Conservation (phyloP, 2,797 vertebrate species). For the Onychomys leucogaster region DNA sequence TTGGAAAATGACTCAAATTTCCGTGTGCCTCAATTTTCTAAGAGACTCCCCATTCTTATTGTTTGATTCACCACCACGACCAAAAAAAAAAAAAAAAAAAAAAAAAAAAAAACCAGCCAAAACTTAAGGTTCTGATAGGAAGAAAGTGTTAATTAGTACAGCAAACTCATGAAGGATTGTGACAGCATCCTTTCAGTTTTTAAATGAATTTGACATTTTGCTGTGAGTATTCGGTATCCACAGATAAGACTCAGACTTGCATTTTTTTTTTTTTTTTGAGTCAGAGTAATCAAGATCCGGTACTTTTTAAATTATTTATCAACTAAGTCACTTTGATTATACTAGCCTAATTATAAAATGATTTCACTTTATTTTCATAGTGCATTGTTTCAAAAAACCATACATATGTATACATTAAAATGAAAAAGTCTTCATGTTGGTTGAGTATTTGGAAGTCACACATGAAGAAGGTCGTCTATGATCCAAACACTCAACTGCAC, state of each 20-base stretch:
- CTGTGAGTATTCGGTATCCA: conserved; percentile 12
- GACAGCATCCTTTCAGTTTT: conserved; percentile 11
- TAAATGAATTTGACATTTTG: conserved; percentile 31
- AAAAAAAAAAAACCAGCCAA: conserved; percentile 33
- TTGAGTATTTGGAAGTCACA: not conserved
- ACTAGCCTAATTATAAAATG: not conserved
- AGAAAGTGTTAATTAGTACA: not conserved
- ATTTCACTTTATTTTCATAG: conserved; percentile 13
- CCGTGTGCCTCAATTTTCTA: conserved; percentile 52
- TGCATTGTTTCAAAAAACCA: not conserved
- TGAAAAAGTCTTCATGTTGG: not conserved
- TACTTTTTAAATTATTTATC: not conserved
- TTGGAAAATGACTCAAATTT: conserved; percentile 75
- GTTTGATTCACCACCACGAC: not conserved
- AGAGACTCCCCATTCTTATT: conserved; percentile 51
- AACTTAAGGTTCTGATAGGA: not conserved
- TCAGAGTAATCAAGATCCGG: not conserved
- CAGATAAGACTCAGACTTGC: not conserved
- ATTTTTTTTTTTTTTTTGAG: not conserved
- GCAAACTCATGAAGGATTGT: conserved; percentile 27
- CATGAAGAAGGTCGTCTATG: not conserved
- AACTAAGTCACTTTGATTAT: not conserved
- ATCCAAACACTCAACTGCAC: not conserved
- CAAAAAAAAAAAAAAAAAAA: not conserved
- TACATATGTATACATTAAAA: not conserved